Percentiles rank a stretch among this genome's conserved stretches.
Conservation (phyloP, 2,113 vertebrate genomes). For the Lonchura striata region DNA sequence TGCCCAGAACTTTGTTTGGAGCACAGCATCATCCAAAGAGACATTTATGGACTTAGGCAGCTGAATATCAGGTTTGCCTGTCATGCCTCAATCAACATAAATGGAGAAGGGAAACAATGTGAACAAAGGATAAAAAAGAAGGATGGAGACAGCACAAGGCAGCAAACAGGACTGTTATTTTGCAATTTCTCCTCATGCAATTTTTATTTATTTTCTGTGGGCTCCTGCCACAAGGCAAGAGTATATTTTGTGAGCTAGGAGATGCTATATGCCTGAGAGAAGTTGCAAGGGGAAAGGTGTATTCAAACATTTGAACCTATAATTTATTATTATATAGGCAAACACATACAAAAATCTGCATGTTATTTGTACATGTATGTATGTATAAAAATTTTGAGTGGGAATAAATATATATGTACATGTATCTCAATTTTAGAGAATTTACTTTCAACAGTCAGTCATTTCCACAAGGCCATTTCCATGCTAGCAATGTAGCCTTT, state of each 20-base stretch:
- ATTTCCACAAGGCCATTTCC: slow-evolving; percentile 18
- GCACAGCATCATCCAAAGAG: background rate
- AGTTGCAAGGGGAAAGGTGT: background rate
- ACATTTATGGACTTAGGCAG: slow-evolving; percentile 47
- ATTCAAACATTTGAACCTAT: background rate
- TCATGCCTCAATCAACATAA: slow-evolving; percentile 17
- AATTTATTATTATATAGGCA: background rate
- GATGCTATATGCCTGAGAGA: background rate
- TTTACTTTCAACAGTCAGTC: background rate
- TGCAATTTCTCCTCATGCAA: background rate
- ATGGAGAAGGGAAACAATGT: slow-evolving; percentile 29
- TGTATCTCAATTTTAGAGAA: background rate
- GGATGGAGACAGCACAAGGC: slow-evolving; percentile 29
- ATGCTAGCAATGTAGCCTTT: background rate
- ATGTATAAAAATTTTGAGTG: background rate
- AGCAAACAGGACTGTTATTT: slow-evolving; percentile 27
- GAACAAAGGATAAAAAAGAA: slow-evolving; percentile 53
- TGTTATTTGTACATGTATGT: background rate
- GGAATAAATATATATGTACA: background rate
- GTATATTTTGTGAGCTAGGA: background rate
- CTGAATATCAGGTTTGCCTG: slow-evolving; percentile 20
- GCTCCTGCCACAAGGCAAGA: background rate
- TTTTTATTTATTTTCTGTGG: background rate
- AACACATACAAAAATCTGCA: background rate
- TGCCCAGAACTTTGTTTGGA: slow-evolving; percentile 40